phyloP scores from a whole-genome alignment of 2,888 invertebrate genomes.

The Cephus pulcher region DNA sequence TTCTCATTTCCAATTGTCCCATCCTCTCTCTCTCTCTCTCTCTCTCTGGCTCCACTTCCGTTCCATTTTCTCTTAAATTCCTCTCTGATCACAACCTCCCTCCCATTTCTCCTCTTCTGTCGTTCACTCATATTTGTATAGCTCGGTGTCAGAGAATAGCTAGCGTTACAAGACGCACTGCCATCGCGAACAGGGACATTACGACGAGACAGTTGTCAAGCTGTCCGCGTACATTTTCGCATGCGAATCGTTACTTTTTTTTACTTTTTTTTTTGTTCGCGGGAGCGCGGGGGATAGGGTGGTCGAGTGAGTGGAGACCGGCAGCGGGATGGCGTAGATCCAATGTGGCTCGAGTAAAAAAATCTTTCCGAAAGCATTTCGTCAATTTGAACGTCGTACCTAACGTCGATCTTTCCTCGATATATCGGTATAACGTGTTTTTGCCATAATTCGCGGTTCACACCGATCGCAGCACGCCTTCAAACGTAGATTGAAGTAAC shows the following conservation, averaged over 20 bases:
- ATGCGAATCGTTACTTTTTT: not conserved
- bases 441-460: slow-evolving; percentile 10
- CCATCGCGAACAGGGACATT: slow-evolving; percentile 21
- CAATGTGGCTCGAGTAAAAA: not conserved
- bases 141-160: slow-evolving; percentile 53
- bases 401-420: not conserved
- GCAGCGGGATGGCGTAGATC: slow-evolving; percentile 24
- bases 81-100: not conserved
- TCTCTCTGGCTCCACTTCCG: not conserved
- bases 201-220: slow-evolving; percentile 22
- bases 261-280: not conserved
- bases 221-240: not conserved
- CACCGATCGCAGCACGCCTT: slow-evolving; percentile 23
- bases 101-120: slow-evolving; percentile 16
- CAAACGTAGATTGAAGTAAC: slow-evolving; percentile 41
- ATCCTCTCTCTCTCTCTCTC: not conserved
- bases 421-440: not conserved
- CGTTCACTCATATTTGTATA: slow-evolving; percentile 43
- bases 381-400: not conserved
- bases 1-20: slow-evolving; percentile 27
- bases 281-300: not conserved
- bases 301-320: slow-evolving; percentile 11
- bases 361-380: not conserved
- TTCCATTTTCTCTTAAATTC: not conserved
- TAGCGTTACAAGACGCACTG: slow-evolving; percentile 28